These are phyloP conservation scores for Liposcelis brunnea DNA, from an alignment of 2,888 invertebrate species.

Conservation along the genomic window DNA sequence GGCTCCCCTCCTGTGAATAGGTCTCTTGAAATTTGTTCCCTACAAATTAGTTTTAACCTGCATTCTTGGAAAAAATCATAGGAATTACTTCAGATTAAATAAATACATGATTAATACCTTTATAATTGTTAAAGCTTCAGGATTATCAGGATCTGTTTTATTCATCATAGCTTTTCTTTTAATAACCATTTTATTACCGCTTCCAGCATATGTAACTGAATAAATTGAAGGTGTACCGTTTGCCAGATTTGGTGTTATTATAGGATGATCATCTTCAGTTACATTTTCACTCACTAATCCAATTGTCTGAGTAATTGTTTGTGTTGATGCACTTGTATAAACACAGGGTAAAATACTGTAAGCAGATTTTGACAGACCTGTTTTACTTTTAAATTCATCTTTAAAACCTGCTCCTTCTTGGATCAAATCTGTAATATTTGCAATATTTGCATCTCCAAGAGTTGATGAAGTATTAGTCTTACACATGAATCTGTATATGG, in stretches of 20 bases:
- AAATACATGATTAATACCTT: too few relatives aligned
- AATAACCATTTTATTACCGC: slow-evolving; percentile 68
- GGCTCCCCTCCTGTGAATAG: not conserved
- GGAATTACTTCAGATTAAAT: too few relatives aligned
- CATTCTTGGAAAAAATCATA: too few relatives aligned
- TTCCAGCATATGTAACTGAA: slow-evolving; percentile 63
- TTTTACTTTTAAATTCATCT: slow-evolving; percentile 55
- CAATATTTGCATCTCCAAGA: slow-evolving; percentile 27
- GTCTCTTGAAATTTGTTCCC: not conserved
- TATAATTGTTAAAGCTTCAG: too few relatives aligned
- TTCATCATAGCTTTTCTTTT: slow-evolving; percentile 38
- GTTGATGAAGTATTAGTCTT: slow-evolving; percentile 25
- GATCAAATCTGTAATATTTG: slow-evolving; percentile 53
- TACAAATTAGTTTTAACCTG: not conserved
- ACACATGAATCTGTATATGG: slow-evolving; percentile 43
- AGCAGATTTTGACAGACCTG: slow-evolving; percentile 53
- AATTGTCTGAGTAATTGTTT: slow-evolving; percentile 24
- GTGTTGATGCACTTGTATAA: slow-evolving; percentile 41
- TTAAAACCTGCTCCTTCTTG: slow-evolving; percentile 63
- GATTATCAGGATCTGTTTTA: too few relatives aligned
- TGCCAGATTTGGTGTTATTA: slow-evolving; percentile 32
- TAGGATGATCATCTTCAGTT: slow-evolving; percentile 20
- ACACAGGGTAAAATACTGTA: slow-evolving; percentile 59
- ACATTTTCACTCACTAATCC: slow-evolving; percentile 17
- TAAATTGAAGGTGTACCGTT: slow-evolving; percentile 33